A percentile compares a stretch with the other conserved stretches of the same genome.
Evolutionary conservation across 2,797 vertebrate species (phyloP).

Genomic region (Mionectes olivaceus): DNA sequence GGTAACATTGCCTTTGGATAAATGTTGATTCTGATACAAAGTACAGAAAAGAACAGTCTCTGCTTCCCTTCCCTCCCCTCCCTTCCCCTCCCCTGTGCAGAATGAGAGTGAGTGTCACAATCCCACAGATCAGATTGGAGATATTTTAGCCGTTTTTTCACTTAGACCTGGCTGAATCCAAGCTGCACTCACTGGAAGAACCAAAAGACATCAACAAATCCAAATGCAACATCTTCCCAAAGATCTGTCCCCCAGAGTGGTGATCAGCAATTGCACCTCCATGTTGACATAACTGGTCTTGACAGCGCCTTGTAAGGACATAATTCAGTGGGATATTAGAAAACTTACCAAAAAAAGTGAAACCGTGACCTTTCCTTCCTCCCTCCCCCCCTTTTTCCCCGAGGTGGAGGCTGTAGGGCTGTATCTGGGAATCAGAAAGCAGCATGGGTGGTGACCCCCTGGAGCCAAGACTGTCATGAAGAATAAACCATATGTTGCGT

Average conservation of each 20-base stretch:
- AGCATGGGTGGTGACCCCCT: slow-evolving; percentile 51
- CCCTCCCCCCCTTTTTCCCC: not conserved
- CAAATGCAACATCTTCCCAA: not conserved
- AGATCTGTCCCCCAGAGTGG: not conserved
- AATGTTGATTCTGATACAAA: not conserved
- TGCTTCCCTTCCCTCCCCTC: not conserved
- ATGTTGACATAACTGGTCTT: not conserved
- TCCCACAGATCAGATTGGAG: not conserved
- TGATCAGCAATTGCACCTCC: not conserved
- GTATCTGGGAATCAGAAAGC: slow-evolving; percentile 42
- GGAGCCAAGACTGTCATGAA: slow-evolving; percentile 41
- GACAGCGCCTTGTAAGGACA: slow-evolving; percentile 13
- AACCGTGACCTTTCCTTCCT: slow-evolving; percentile 43
- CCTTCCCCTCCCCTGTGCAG: not conserved
- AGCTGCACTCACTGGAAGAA: not conserved
- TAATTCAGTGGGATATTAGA: slow-evolving; percentile 28
- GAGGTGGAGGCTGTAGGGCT: not conserved
- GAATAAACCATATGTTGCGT: slow-evolving; percentile 63
- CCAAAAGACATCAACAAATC: not conserved
- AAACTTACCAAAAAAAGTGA: not conserved
- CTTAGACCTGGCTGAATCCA: not conserved
- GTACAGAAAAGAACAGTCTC: not conserved
- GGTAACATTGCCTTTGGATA: not conserved
- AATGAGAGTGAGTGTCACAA: not conserved
- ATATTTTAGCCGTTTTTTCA: not conserved